A percentile compares a stretch with the other conserved stretches of the same genome.
Evolutionary conservation across 2,888 invertebrate species (phyloP).

Genomic region (Troides aeacus): DNA sequence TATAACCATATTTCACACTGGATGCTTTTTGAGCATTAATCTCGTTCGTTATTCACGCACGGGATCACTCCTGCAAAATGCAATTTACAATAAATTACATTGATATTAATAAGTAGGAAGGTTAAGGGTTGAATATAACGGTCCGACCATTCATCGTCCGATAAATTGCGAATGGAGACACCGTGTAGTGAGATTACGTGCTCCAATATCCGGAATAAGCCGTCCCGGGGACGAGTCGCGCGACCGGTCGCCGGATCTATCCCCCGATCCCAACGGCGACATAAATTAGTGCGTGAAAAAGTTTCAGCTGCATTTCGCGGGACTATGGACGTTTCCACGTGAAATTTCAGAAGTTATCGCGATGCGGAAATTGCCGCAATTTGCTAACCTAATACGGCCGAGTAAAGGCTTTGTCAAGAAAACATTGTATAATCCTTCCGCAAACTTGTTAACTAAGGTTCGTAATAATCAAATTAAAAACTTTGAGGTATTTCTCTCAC

Average conservation of each 20-base stretch:
- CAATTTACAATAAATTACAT: constrained; percentile 80
- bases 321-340: constrained; percentile 42
- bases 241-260: constrained; percentile 34
- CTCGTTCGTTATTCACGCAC: constrained; percentile 57
- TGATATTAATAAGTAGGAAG: constrained; percentile 78
- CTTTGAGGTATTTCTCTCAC: not conserved
- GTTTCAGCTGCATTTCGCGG: constrained; percentile 45
- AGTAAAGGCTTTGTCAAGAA: constrained; percentile 36
- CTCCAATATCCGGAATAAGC: constrained; percentile 76
- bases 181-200: constrained; percentile 77
- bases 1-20: constrained; percentile 29
- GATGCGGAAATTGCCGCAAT: constrained; percentile 46
- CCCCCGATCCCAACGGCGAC: constrained; percentile 34
- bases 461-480: not conserved
- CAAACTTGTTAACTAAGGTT: constrained; percentile 12
- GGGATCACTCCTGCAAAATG: constrained; percentile 67
- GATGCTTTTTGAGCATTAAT: constrained; percentile 32
- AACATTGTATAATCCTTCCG: constrained; percentile 34
- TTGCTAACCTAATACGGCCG: constrained; percentile 41
- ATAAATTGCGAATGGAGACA: constrained; percentile 78
- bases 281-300: constrained; percentile 52
- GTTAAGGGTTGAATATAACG: constrained; percentile 77
- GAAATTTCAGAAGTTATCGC: constrained; percentile 42
- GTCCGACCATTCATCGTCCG: constrained; percentile 73
- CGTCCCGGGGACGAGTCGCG: constrained; percentile 40